These are phyloP conservation scores for Philantomba maxwellii DNA, from an alignment of 2,113 vertebrate genomes.

Conservation along the genomic window DNA sequence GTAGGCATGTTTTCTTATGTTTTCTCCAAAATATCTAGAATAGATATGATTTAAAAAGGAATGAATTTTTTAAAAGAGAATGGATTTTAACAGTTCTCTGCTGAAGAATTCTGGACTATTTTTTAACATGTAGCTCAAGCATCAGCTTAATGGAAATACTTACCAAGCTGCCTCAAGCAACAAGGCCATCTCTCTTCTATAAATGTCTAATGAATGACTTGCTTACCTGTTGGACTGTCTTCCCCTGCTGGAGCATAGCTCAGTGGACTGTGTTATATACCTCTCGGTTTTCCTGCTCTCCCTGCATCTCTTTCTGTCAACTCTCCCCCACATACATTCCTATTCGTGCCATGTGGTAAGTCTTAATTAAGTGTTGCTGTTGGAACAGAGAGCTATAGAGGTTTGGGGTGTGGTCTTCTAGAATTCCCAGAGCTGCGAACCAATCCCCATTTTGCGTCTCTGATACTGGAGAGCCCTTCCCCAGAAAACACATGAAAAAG, in stretches of 20 bases:
- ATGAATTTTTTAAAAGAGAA: not conserved
- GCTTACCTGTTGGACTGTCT: not conserved
- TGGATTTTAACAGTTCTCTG: slow-evolving; percentile 23
- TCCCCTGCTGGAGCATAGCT: not conserved
- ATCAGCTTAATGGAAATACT: slow-evolving; percentile 7
- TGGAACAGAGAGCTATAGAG: not conserved
- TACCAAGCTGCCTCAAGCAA: not conserved
- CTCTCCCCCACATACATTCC: not conserved
- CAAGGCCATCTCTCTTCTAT: not conserved
- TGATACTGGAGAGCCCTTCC: not conserved
- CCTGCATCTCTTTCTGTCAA: not conserved
- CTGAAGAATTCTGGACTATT: slow-evolving; percentile 22
- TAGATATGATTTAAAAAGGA: slow-evolving; percentile 19
- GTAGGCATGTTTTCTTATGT: slow-evolving; percentile 31
- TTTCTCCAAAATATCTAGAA: slow-evolving; percentile 30
- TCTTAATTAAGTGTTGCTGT: not conserved
- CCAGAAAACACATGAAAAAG: not conserved
- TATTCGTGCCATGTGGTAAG: not conserved
- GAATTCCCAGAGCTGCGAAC: slow-evolving; percentile 5
- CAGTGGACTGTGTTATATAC: not conserved
- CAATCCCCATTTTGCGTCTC: not conserved
- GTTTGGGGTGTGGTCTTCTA: not conserved
- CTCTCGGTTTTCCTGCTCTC: not conserved
- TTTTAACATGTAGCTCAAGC: not conserved
- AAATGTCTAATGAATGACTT: slow-evolving; percentile 8